phyloP scores from a whole-genome alignment of 2,888 invertebrate genomes.

The Hyposoter dolosus region DNA sequence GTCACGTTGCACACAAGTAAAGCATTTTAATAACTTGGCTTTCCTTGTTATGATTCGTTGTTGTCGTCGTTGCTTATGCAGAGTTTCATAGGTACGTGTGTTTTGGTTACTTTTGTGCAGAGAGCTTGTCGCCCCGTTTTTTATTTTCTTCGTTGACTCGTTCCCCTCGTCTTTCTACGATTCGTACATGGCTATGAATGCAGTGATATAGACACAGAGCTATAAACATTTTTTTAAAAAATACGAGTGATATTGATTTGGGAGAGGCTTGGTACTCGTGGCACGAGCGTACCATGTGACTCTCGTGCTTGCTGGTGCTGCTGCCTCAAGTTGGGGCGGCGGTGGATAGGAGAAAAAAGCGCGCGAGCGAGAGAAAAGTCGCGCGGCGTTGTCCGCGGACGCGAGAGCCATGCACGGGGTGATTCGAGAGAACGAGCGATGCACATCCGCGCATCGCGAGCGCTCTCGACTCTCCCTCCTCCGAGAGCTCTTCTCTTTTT shows the following conservation, averaged over 20 bases:
- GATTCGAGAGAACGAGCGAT: slow-evolving; percentile 74
- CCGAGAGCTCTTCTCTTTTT: slow-evolving; percentile 36
- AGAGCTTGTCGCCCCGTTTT: not conserved
- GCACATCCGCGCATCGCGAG: slow-evolving; percentile 84
- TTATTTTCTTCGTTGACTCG: slow-evolving; percentile 27
- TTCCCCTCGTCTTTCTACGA: slow-evolving; percentile 16
- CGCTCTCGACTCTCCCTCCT: slow-evolving; percentile 61
- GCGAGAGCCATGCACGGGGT: slow-evolving; percentile 17
- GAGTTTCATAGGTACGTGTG: slow-evolving; percentile 3
- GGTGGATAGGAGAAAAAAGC: slow-evolving; percentile 45
- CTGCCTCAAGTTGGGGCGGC: slow-evolving; percentile 19
- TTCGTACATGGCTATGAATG: slow-evolving; percentile 29
- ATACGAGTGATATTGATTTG: slow-evolving; percentile 85
- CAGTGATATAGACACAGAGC: slow-evolving; percentile 26
- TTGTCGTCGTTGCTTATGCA: slow-evolving; percentile 11
- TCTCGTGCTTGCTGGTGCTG: slow-evolving; percentile 71
- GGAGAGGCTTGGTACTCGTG: slow-evolving; percentile 83
- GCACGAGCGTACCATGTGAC: slow-evolving; percentile 83
- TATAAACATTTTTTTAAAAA: slow-evolving; percentile 73
- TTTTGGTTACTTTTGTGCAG: slow-evolving; percentile 33
- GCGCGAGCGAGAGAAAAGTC: slow-evolving; percentile 69
- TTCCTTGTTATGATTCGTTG: slow-evolving; percentile 10
- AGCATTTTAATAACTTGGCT: slow-evolving; percentile 30
- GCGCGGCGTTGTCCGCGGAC: slow-evolving; percentile 57
- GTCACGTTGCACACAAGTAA: slow-evolving; percentile 5